A percentile compares a stretch with the other conserved stretches of the same genome.
phyloP scores from a whole-genome alignment of 2,113 vertebrate genomes.

The Stegostoma tigrinum region DNA sequence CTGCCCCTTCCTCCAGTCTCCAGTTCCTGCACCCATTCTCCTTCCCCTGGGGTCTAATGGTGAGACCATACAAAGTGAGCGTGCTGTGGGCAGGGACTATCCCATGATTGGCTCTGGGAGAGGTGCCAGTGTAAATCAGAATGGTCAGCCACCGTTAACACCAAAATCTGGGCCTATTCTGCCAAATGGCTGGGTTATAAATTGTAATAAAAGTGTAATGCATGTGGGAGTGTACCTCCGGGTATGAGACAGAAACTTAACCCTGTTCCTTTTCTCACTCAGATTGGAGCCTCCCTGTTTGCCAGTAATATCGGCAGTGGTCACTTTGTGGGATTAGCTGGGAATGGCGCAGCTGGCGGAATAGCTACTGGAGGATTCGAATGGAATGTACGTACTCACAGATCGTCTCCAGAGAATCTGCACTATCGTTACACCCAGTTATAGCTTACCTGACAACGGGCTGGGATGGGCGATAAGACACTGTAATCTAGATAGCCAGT shows the following conservation, averaged over 20 bases:
- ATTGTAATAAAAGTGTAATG: background rate
- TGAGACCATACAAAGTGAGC: too few relatives aligned
- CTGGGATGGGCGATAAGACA: background rate
- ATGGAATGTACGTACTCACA: constrained; percentile 77
- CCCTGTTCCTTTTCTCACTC: constrained; percentile 4
- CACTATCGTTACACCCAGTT: background rate
- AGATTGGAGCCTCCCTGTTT: constrained; percentile 94
- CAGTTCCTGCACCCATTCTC: too few relatives aligned
- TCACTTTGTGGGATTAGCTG: constrained; percentile 88
- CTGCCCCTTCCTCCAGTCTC: too few relatives aligned
- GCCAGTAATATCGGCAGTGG: constrained; percentile 93
- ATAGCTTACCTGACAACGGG: background rate
- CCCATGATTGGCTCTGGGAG: too few relatives aligned
- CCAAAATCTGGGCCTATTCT: too few relatives aligned
- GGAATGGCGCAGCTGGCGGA: constrained; percentile 72
- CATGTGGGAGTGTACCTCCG: background rate
- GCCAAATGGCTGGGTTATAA: background rate
- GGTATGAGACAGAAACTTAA: background rate
- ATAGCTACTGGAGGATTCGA: constrained; percentile 81
- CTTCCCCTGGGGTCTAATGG: too few relatives aligned
- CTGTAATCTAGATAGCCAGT: background rate
- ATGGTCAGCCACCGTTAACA: too few relatives aligned
- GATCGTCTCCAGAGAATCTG: background rate
- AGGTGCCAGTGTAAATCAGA: too few relatives aligned
- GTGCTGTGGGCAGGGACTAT: too few relatives aligned